These are phyloP conservation scores for Falcaria lacertinaria DNA, from an alignment of 2,888 invertebrate genomes.

Conservation along the genomic window DNA sequence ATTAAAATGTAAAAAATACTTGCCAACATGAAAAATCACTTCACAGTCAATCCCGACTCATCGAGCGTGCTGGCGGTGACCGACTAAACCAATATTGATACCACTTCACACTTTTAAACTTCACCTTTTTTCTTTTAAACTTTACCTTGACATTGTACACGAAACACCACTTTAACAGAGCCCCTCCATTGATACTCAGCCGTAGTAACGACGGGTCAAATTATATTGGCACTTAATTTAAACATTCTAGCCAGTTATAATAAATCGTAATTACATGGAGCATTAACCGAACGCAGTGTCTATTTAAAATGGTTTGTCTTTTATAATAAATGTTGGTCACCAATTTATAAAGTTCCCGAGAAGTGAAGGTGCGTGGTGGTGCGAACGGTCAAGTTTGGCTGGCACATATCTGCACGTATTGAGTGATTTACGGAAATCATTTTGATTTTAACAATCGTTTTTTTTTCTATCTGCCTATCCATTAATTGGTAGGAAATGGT, in stretches of 20 bases:
- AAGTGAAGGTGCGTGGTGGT: background rate
- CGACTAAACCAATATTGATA: slow-evolving; percentile 42
- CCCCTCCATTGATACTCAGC: background rate
- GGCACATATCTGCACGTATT: slow-evolving; percentile 29
- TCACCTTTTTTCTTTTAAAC: slow-evolving; percentile 30
- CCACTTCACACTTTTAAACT: slow-evolving; percentile 36
- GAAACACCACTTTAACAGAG: slow-evolving; percentile 4
- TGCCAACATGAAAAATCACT: background rate
- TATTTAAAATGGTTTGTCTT: slow-evolving; percentile 7
- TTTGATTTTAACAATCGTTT: slow-evolving; percentile 23
- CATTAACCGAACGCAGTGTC: slow-evolving; percentile 5
- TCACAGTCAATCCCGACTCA: slow-evolving; percentile 19
- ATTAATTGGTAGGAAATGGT: slow-evolving; percentile 25
- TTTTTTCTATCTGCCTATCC: slow-evolving; percentile 14
- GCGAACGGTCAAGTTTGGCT: background rate
- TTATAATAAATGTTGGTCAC: background rate
- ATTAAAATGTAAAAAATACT: slow-evolving; percentile 2
- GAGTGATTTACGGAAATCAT: slow-evolving; percentile 32
- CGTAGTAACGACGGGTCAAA: slow-evolving; percentile 5
- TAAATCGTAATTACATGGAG: slow-evolving; percentile 2
- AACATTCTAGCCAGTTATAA: slow-evolving; percentile 3
- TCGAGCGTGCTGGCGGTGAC: slow-evolving; percentile 26
- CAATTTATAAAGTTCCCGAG: background rate
- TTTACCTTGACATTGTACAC: slow-evolving; percentile 43
- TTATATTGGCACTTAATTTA: slow-evolving; percentile 6